Percentiles rank a stretch among this genome's conserved stretches.
These are phyloP conservation scores for Gryllus bimaculatus DNA, from an alignment of 1,140 invertebrate species.

Conservation along the genomic window DNA sequence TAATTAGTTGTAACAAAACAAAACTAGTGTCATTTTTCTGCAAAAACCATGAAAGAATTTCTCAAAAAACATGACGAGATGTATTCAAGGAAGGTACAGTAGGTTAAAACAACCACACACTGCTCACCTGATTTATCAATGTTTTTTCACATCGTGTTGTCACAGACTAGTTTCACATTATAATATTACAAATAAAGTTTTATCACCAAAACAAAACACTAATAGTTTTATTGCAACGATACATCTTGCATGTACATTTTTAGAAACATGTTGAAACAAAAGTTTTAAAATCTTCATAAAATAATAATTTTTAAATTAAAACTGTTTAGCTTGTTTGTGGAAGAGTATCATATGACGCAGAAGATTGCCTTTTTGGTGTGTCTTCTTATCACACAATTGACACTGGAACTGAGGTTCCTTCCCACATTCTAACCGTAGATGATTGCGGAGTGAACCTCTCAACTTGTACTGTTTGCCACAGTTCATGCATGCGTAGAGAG, in stretches of 20 bases:
- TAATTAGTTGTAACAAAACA: too few species aligned
- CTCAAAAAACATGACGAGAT: too few species aligned
- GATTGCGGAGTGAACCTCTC: constrained; percentile 20
- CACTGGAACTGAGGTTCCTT: constrained; percentile 34
- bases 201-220: too few species aligned
- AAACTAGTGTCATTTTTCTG: too few species aligned
- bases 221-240: too few species aligned
- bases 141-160: neutral
- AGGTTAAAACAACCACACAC: too few species aligned
- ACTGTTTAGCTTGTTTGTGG: neutral
- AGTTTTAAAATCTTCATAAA: too few species aligned
- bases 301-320: neutral
- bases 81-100: too few species aligned
- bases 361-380: constrained; percentile 11
- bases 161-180: neutral
- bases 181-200: neutral
- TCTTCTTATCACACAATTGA: constrained; percentile 22
- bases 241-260: too few species aligned
- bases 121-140: neutral
- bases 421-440: constrained; percentile 33
- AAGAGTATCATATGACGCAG: constrained; percentile 10
- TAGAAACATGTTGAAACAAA: too few species aligned
- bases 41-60: too few species aligned
- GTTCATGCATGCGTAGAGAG: constrained; percentile 27
- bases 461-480: constrained; percentile 34